Percentiles rank a stretch among this genome's conserved stretches.
phyloP scores from a whole-genome alignment of 2,797 vertebrate species.

The Odontamblyopus lacepedii region DNA sequence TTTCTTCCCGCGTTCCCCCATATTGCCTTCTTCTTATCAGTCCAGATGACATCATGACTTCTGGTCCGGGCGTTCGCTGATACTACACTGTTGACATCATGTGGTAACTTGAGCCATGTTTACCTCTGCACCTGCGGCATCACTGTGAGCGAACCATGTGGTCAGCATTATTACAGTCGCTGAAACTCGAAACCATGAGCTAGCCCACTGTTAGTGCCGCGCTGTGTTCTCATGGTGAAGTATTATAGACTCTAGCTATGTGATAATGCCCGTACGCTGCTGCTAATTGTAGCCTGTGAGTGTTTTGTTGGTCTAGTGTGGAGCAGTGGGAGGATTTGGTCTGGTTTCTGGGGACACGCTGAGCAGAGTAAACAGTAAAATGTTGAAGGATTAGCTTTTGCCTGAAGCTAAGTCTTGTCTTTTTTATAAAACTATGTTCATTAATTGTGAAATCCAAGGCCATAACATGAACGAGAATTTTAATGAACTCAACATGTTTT shows the following conservation, averaged over 20 bases:
- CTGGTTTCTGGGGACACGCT: constrained; percentile 44
- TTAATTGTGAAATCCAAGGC: constrained; percentile 21
- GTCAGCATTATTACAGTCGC: constrained; percentile 54
- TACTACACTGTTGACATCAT: constrained; percentile 63
- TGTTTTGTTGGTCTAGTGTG: constrained; percentile 33
- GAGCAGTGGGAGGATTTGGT: constrained; percentile 38
- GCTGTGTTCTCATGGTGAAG: constrained; percentile 21
- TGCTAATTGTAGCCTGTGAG: constrained; percentile 43
- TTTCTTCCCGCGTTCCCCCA: neutral
- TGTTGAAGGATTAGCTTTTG: constrained; percentile 21
- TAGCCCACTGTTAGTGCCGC: constrained; percentile 28
- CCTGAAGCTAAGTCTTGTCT: neutral
- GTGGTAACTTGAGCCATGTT: constrained; percentile 53
- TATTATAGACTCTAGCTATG: constrained; percentile 12
- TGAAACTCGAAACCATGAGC: constrained; percentile 41
- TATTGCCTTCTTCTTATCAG: constrained; percentile 35
- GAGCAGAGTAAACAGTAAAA: constrained; percentile 38
- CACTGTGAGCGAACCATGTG: constrained; percentile 27
- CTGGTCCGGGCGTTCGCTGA: constrained; percentile 45
- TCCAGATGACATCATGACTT: constrained; percentile 59
- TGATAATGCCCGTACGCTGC: constrained; percentile 10
- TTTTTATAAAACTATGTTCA: neutral
- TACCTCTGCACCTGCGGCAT: constrained; percentile 41
- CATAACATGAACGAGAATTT: neutral
- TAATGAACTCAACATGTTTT: neutral